Evolutionary conservation across 2,888 invertebrate species (phyloP), one percentile per base, ranked within the genome.

Genomic region (Teleogryllus oceanicus): DNA sequence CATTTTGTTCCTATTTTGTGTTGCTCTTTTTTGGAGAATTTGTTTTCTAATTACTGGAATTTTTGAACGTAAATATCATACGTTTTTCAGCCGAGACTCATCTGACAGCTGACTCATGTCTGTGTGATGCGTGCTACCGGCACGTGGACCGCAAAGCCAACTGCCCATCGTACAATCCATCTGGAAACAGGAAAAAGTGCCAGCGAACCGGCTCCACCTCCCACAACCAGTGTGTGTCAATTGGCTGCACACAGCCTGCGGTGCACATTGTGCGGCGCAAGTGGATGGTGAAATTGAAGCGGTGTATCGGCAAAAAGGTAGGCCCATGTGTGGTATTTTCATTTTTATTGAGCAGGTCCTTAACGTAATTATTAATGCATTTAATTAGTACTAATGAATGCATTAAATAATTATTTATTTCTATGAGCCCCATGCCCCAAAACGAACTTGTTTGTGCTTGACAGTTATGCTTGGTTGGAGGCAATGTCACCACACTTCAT

Each of bases 41-140:
- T 20, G 11, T 20, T 50, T 74, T 21, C 21, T 21, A 76, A 82
- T 76, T 76, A 49, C n/a, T 12, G 11, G 37, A 8, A 1, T 37
- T 62, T 11, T 10, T 13, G 21, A 76, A 51, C 21, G 20, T 51
- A 76, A 37, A 24, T 76, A 75, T 10, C 78, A 10, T 75, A 74
- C 80, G 78, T 80, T 77, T 85, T 86, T 50, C 84, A 93, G 93
- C 92, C 84, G 95, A 95, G 85, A 93, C 93, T 86, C 94, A 95
- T 85, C 88, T 95, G 80, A 94, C 94, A 0, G 91, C 93, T 82
- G 95, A 95, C 87, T 95, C 94, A 79, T 96, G 96, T 84, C 89
- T 96, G 24, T 96, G 96, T 86, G 95, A 95, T 87, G 95, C 95
- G 13, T 96, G 96, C 85, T 95, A 94, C 87, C 91, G 95, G 0